Percentiles rank a stretch among this genome's conserved stretches.
phyloP scores from a whole-genome alignment of 2,888 invertebrate genomes.

The Tetramorium bicarinatum region DNA sequence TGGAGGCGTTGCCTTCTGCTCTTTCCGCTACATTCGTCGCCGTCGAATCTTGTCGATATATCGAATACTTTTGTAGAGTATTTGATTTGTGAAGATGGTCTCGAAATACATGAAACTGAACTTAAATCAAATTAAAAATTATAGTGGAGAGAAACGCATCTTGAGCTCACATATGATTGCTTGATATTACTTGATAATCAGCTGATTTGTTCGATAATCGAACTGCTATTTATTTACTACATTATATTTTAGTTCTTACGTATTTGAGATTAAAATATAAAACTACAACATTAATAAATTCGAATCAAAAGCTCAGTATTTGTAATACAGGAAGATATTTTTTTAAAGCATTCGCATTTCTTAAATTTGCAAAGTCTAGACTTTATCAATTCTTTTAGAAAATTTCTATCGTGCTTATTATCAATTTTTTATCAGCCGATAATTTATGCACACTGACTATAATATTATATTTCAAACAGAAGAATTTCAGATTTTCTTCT shows the following conservation, averaged over 20 bases:
- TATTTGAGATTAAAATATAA: background rate
- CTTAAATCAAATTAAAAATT: background rate
- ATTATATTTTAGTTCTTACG: background rate
- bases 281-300: background rate
- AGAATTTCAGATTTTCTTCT: background rate
- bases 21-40: background rate
- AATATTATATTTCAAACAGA: background rate
- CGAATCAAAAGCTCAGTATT: background rate
- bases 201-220: background rate
- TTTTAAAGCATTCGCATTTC: background rate
- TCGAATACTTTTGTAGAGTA: background rate
- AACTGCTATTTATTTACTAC: background rate
- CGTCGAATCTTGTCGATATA: background rate
- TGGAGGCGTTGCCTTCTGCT: conserved; percentile 10
- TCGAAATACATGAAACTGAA: background rate
- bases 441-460: background rate
- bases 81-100: background rate
- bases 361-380: background rate
- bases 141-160: no score
- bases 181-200: background rate
- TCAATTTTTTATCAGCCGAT: background rate
- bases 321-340: background rate
- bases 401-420: background rate
- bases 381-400: background rate
- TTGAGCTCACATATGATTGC: no score